A percentile compares a stretch with the other conserved stretches of the same genome.
Evolutionary conservation across 2,888 invertebrate genomes (phyloP).

Genomic region (Chalcosyrphus nemorum): DNA sequence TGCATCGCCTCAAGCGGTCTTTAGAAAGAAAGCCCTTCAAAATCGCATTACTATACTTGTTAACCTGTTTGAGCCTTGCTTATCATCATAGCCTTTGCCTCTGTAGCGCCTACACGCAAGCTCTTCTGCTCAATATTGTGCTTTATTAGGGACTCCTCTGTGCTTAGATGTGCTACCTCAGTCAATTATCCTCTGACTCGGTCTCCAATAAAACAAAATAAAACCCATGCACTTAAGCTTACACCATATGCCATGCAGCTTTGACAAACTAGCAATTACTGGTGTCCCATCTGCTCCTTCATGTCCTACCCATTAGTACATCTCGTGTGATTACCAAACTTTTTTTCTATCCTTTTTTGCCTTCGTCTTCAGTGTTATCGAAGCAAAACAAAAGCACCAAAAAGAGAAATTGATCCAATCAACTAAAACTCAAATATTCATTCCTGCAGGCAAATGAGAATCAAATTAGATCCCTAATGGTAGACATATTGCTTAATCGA

Average conservation of each 20-base stretch:
- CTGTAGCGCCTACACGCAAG: no score
- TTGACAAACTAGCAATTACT: constrained; percentile 53
- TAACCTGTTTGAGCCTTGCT: no score
- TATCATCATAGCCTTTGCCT: no score
- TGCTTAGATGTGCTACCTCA: no score
- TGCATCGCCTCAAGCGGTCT: no score
- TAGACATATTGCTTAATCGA: constrained; percentile 73
- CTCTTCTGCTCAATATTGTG: no score
- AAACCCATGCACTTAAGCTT: no score
- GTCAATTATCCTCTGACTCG: no score
- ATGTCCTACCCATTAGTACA: constrained; percentile 51
- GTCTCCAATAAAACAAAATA: no score
- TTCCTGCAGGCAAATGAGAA: constrained; percentile 72
- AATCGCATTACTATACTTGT: no score
- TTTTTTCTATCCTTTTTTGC: neutral
- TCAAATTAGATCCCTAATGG: constrained; percentile 73
- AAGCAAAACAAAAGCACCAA: constrained; percentile 56
- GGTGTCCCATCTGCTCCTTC: constrained; percentile 41
- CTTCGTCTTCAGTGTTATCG: neutral
- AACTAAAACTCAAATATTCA: constrained; percentile 72
- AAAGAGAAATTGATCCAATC: constrained; percentile 73
- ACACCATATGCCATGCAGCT: neutral
- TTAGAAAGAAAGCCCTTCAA: no score
- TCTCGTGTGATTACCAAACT: constrained; percentile 29
- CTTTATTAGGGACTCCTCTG: no score